Evolutionary conservation across 1,140 invertebrate genomes (phyloP), one percentile per base, ranked within the genome.

Genomic region (Meloidogyne floridensis): DNA sequence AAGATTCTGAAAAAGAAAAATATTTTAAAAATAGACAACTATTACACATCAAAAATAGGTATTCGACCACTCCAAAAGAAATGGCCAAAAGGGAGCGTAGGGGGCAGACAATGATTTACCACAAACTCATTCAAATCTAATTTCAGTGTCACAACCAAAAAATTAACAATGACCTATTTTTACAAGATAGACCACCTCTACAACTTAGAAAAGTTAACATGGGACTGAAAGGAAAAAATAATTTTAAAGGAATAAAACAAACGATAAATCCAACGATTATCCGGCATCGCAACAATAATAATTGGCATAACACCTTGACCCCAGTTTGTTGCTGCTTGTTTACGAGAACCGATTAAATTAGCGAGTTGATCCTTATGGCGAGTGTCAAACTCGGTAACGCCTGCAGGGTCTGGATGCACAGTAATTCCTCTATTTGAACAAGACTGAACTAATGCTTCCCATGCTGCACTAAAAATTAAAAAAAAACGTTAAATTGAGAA

Each of bases 1-100:
- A 32, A 11, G 54, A 47, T 47, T 75, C 80, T 81, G 32, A 81
- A 81, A 81, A 80, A 43, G 8, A 11, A 54, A 81, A 4, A 3
- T 56, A 11, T 56, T 10, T 32, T 20, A 20, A 20, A 20, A 20
- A 20, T 20, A 20, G 20, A 20, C 20, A 20, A 32, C 2, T 32
- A 32, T 32, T 32, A 32, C 32, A 32, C 32, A 32, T 32, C 32
- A 32, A 32, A 32, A 32, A 32, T 32, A 32, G 32, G 32, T 32
- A 32, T 32, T 32, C 20, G 20, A 20, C 20, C 20, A 20, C 20
- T 20, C 20, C 20, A 20, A 20, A 20, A 20, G 20, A 20, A 20
- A 20, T 20, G 20, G 20, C 20, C 20, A 20, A 20, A 20, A 20
- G 20, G 20, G 20, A 20, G 20, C 20, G 20, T 20, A 20, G 20